Evolutionary conservation across 2,888 invertebrate genomes (phyloP).

Genomic region (Rhyacophila evoluta): DNA sequence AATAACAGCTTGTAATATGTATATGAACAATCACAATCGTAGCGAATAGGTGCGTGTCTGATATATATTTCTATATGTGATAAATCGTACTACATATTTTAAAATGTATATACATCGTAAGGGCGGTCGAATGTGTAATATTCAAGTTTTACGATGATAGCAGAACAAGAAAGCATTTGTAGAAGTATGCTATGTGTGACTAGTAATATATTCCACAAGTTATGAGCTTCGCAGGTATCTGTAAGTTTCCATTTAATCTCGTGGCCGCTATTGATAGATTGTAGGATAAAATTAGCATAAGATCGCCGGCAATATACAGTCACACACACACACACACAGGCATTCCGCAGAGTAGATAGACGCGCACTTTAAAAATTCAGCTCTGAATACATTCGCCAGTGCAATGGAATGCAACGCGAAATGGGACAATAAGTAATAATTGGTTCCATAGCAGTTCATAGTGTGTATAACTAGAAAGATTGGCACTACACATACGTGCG

Average conservation of each 20-base stretch:
- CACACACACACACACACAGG: background rate
- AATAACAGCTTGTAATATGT: too few species aligned
- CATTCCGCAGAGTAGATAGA: background rate
- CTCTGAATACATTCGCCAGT: background rate
- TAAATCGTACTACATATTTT: too few species aligned
- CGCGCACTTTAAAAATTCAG: background rate
- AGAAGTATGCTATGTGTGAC: too few species aligned
- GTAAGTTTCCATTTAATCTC: background rate
- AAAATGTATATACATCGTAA: too few species aligned
- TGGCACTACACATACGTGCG: background rate
- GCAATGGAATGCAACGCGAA: background rate
- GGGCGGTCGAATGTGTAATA: too few species aligned
- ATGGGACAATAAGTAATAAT: background rate
- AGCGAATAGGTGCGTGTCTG: too few species aligned
- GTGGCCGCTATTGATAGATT: background rate
- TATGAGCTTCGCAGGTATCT: background rate
- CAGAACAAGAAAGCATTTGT: too few species aligned
- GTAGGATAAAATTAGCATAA: background rate
- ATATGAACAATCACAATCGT: too few species aligned
- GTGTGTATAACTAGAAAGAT: background rate
- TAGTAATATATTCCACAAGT: too few species aligned
- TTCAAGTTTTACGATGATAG: too few species aligned
- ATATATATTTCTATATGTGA: too few species aligned
- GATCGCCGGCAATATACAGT: background rate
- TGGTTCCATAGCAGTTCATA: background rate